Evolutionary conservation across 2,113 vertebrate genomes (phyloP).

Genomic region (Engraulis encrasicolus): DNA sequence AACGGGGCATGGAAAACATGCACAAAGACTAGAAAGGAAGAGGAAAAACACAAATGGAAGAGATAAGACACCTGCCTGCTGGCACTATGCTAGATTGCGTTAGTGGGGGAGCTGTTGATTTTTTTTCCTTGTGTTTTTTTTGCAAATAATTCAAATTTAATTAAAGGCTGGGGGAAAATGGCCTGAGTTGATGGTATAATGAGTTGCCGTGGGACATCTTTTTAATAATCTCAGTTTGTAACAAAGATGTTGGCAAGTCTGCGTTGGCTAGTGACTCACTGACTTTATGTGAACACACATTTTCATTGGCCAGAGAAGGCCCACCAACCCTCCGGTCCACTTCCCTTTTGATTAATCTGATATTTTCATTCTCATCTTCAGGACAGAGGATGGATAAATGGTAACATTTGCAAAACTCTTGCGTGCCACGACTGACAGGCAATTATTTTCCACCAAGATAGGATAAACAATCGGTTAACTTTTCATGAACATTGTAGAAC

Average conservation of each 20-base stretch:
- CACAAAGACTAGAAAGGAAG: conserved; percentile 40
- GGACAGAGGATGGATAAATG: conserved; percentile 31
- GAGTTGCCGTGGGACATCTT: conserved; percentile 76
- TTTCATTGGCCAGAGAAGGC: conserved; percentile 66
- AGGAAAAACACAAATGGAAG: conserved; percentile 44
- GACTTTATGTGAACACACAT: conserved; percentile 47
- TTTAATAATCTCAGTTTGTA: conserved; percentile 76
- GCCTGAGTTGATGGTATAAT: conserved; percentile 75
- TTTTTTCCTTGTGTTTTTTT: conserved; percentile 73
- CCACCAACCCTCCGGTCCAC: conserved; percentile 63
- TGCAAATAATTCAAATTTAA: conserved; percentile 78
- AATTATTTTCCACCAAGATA: not conserved
- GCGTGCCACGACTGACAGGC: not conserved
- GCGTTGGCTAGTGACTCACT: conserved; percentile 62
- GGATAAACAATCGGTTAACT: not conserved
- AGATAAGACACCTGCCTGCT: conserved; percentile 64
- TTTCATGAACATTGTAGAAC: not conserved
- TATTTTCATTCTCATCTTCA: conserved; percentile 68
- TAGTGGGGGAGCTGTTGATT: conserved; percentile 70
- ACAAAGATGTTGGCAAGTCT: conserved; percentile 76
- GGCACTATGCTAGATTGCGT: conserved; percentile 62
- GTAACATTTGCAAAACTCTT: not conserved
- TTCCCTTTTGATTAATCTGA: conserved; percentile 69
- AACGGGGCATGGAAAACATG: conserved; percentile 51
- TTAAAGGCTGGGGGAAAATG: conserved; percentile 74